These are phyloP conservation scores for Helarctos malayanus DNA, from an alignment of 2,797 vertebrate species.

Conservation along the genomic window DNA sequence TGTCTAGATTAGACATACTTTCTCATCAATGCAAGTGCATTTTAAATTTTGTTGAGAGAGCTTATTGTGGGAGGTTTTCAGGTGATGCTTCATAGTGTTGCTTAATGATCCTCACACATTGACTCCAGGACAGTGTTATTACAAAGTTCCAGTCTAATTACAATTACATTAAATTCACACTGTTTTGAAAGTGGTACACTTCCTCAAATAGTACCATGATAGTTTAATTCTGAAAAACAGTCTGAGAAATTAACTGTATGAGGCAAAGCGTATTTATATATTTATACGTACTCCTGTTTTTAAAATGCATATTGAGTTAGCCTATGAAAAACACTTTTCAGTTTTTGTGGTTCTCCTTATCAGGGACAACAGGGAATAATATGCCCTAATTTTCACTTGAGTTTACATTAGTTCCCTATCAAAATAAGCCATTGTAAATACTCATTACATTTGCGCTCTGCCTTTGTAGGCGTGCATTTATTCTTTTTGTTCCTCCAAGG, in stretches of 20 bases:
- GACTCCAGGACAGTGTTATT: neutral
- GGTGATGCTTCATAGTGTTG: neutral
- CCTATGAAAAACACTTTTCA: neutral
- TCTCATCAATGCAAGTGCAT: neutral
- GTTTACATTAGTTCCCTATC: neutral
- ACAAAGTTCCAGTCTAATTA: neutral
- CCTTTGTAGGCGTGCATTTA: neutral
- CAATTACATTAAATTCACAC: neutral
- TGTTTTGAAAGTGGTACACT: neutral
- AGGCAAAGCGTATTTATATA: neutral
- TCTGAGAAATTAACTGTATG: neutral
- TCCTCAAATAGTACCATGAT: neutral
- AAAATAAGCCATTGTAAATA: neutral
- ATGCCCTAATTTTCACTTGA: neutral
- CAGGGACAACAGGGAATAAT: neutral
- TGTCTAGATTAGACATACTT: neutral
- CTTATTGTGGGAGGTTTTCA: neutral
- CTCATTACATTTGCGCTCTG: neutral
- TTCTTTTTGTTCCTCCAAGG: neutral
- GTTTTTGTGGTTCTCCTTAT: neutral
- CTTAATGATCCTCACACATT: neutral
- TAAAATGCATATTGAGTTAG: neutral
- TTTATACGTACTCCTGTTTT: neutral
- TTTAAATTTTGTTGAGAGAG: neutral
- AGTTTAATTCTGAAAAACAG: constrained; percentile 30